Evolutionary conservation across 1,140 invertebrate genomes (phyloP).

Genomic region (Drosophila littoralis): DNA sequence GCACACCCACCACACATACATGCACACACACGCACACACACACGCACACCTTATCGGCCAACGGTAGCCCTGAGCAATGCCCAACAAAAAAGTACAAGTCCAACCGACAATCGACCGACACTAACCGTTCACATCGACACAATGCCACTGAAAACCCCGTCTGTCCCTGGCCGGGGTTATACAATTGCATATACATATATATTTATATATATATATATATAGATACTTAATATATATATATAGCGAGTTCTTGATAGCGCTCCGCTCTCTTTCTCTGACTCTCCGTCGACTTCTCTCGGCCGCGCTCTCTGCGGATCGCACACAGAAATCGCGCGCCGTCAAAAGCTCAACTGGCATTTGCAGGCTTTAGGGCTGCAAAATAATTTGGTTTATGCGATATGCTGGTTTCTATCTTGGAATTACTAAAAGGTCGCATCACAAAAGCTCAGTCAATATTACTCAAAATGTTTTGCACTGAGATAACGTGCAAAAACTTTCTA

Average conservation of each 20-base stretch:
- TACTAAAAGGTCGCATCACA: neutral
- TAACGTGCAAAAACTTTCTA: too few relatives aligned
- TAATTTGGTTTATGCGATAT: neutral
- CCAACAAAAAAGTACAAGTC: neutral
- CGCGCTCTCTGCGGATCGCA: slow-evolving; percentile 1
- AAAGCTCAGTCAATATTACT: neutral
- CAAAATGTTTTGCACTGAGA: too few relatives aligned
- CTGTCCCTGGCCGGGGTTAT: slow-evolving; percentile 21
- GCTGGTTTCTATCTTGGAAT: too few relatives aligned
- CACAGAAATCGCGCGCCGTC: slow-evolving; percentile 3
- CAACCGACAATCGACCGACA: slow-evolving; percentile 17
- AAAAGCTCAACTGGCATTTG: neutral
- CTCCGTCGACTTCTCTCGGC: neutral
- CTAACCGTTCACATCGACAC: slow-evolving; percentile 26
- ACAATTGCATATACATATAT: neutral
- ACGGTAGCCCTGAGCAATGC: slow-evolving; percentile 14
- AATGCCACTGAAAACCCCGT: slow-evolving; percentile 20
- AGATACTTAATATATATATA: slow-evolving; percentile 1
- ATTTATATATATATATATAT: slow-evolving; percentile 12
- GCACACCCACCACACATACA: neutral
- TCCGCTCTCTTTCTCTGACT: slow-evolving; percentile 3
- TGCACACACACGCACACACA: neutral
- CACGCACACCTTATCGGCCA: slow-evolving; percentile 20
- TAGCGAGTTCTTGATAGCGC: slow-evolving; percentile 39
- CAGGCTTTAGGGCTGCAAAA: neutral